These are phyloP conservation scores for Hexactinellida sp. DNA, from an alignment of 37 sponge, comb jelly and placozoan genomes.

Conservation along the genomic window DNA sequence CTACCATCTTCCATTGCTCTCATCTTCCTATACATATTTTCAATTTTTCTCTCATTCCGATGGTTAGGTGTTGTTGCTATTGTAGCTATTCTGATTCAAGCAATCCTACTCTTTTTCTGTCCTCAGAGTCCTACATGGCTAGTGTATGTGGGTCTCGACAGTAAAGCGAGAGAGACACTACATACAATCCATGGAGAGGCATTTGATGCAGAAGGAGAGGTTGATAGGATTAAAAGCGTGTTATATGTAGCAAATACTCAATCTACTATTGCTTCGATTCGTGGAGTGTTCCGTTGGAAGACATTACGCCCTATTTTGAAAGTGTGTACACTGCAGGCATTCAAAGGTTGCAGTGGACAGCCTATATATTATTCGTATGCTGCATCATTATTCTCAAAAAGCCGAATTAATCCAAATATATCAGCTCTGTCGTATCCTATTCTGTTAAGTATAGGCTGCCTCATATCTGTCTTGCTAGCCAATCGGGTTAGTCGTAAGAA, in stretches of 20 bases:
- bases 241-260: not conserved
- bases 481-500: not conserved
- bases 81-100: not conserved
- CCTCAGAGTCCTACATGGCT: not conserved
- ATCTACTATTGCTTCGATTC: not conserved
- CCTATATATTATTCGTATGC: not conserved
- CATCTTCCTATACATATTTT: too few relatives aligned
- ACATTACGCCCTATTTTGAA: not conserved
- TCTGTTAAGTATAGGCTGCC: not conserved
- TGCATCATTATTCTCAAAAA: not conserved
- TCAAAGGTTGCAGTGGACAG: slow-evolving; percentile 8
- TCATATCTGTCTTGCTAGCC: not conserved
- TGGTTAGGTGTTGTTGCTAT: not conserved
- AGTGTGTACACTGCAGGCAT: not conserved
- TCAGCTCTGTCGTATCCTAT: not conserved
- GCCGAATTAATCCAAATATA: not conserved
- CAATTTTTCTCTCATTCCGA: slow-evolving; percentile 9
- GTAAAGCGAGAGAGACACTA: not conserved
- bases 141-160: not conserved
- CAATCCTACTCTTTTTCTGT: not conserved
- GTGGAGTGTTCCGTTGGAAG: not conserved
- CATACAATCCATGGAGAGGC: not conserved
- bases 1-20: not conserved
- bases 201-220: not conserved
- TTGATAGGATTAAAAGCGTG: not conserved